Evolutionary conservation across 2,888 invertebrate genomes (phyloP), one percentile per base, ranked within the genome.

Genomic region (Ganaspis brasiliensis): DNA sequence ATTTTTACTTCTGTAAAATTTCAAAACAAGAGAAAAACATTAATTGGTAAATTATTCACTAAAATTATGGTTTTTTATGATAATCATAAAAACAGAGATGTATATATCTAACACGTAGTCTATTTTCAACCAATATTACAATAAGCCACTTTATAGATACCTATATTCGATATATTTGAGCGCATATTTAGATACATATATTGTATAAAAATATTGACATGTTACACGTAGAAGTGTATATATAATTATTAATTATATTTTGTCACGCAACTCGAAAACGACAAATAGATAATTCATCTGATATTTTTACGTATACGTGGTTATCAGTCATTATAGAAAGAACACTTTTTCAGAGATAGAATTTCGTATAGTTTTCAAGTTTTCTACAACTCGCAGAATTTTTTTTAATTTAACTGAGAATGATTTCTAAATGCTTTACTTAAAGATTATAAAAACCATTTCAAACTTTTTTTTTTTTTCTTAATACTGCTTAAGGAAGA

Each of bases 131-230:
- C 75, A 85, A 85, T 79, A 80, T 81, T 80, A 79, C 82, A 86
- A 83, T 85, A 84, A 81, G 67, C 84, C 74, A 75, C 80, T 81
- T 76, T 81, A 78, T 72, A 77, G 79, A 82, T 75, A 76, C 74
- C 26, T 79, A 77, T 81, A 78, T 79, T 73, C 73, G 73, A 45
- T 67, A 67, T 67, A 67, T 83, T 81, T 82, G 79, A 77, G 81
- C 75, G 74, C 78, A 52, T 85, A 86, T 88, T 81, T 88, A 87
- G 85, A 89, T 81, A 87, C 85, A 85, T 81, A 84, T 52, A 85
- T 81, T 82, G 84, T 88, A 89, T 87, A 89, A 89, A 88, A 89
- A 89, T 89, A 89, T 86, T 79, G 77, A 79, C 74, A 73, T 74
- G 77, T 82, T 81, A 49, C 37, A 67, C 37, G 55, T 55, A 55